Evolutionary conservation across 2,797 vertebrate genomes (phyloP).

Genomic region (Rallus crepitans): DNA sequence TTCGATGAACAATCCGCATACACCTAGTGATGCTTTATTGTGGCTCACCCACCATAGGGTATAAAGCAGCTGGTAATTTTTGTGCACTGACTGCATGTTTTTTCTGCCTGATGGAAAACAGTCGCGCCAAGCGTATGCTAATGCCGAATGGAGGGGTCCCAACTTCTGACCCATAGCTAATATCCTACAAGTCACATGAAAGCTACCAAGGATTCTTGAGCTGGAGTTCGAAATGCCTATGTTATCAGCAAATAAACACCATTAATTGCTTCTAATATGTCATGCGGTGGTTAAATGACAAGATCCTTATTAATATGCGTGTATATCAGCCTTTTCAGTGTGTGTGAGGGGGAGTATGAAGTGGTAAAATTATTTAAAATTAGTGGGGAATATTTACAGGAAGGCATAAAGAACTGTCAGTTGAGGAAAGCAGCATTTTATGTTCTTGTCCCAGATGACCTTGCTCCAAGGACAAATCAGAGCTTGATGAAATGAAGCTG

Average conservation of each 20-base stretch:
- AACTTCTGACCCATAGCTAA: constrained; percentile 76
- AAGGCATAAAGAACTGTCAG: constrained; percentile 71
- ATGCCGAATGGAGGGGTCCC: constrained; percentile 44
- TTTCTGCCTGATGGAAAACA: constrained; percentile 60
- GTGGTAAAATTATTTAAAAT: constrained; percentile 70
- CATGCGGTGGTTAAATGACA: constrained; percentile 50
- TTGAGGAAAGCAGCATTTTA: constrained; percentile 74
- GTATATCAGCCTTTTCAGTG: constrained; percentile 24
- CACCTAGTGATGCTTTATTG: constrained; percentile 32
- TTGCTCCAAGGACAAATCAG: constrained; percentile 79
- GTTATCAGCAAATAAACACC: constrained; percentile 72
- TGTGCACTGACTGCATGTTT: constrained; percentile 33
- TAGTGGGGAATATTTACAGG: constrained; percentile 72
- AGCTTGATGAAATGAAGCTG: constrained; percentile 77
- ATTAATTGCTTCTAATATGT: constrained; percentile 64
- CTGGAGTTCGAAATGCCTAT: constrained; percentile 58
- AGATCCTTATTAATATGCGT: constrained; percentile 57
- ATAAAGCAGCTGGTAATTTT: constrained; percentile 46
- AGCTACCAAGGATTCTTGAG: constrained; percentile 61
- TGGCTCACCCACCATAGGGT: neutral
- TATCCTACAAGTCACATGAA: constrained; percentile 64
- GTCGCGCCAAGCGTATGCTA: constrained; percentile 56
- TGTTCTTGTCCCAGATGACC: constrained; percentile 75
- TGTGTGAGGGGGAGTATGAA: constrained; percentile 44
- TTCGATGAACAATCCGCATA: neutral